A percentile compares a stretch with the other conserved stretches of the same genome.
Conservation (phyloP, 2,113 vertebrate genomes). For the Leptocoma aspasia region DNA sequence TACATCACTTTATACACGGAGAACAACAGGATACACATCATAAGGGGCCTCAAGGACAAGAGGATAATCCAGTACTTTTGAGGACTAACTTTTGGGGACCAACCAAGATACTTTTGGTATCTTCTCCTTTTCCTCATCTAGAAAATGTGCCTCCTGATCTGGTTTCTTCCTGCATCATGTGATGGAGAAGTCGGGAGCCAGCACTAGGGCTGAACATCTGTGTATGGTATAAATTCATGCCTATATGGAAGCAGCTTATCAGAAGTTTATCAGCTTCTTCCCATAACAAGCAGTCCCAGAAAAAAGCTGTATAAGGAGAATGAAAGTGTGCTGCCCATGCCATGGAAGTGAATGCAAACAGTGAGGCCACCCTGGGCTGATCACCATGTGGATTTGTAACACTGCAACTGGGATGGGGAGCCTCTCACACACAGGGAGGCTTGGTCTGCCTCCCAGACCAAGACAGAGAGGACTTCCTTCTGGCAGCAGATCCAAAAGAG, state of each 20-base stretch:
- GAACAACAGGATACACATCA: neutral
- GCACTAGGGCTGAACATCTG: neutral
- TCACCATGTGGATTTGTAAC: neutral
- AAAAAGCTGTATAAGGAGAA: neutral
- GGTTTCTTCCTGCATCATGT: neutral
- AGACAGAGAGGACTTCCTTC: neutral
- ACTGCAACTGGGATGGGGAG: neutral
- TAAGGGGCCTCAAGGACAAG: neutral
- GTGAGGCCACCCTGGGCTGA: neutral
- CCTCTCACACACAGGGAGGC: neutral
- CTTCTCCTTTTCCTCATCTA: neutral
- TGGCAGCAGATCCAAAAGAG: neutral
- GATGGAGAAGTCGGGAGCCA: fast-evolving
- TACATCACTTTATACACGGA: neutral
- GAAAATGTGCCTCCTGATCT: neutral
- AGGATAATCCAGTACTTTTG: neutral
- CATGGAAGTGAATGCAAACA: neutral
- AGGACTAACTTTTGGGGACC: neutral
- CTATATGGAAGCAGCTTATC: neutral
- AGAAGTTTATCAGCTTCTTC: neutral
- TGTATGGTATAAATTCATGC: neutral
- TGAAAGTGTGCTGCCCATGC: neutral
- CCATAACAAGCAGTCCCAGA: neutral
- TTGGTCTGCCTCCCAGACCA: neutral
- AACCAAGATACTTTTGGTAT: neutral